Conservation (phyloP, 2,888 invertebrate genomes). For the Nomada goodeniana region DNA sequence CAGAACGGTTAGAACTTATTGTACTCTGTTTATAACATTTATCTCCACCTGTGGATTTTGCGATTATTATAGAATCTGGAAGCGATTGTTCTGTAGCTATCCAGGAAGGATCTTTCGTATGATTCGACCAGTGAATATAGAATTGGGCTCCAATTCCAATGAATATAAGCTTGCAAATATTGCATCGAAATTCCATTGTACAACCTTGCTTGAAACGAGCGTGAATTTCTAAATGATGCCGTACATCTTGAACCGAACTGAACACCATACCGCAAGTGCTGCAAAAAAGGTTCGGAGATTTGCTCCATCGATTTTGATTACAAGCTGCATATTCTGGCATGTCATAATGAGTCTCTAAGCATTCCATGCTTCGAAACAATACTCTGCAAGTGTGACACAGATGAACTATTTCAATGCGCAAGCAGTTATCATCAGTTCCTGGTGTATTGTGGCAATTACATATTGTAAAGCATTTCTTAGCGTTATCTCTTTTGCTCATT, state of each 20-base stretch:
- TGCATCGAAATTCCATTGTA: conserved; percentile 72
- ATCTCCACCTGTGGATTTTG: neutral
- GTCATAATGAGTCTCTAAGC: conserved; percentile 77
- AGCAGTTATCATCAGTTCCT: conserved; percentile 42
- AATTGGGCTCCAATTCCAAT: conserved; percentile 76
- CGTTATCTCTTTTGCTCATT: neutral
- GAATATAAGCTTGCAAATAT: conserved; percentile 80
- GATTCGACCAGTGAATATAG: conserved; percentile 77
- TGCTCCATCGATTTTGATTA: conserved; percentile 61
- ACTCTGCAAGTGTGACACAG: conserved; percentile 75
- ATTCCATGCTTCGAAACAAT: conserved; percentile 76
- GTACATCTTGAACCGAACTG: conserved; percentile 71
- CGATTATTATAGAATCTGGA: conserved; percentile 70
- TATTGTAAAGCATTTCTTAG: conserved; percentile 52
- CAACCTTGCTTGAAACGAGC: conserved; percentile 33
- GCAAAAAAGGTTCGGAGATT: conserved; percentile 76
- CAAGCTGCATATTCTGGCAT: conserved; percentile 51
- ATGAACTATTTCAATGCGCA: conserved; percentile 79
- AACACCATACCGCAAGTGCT: conserved; percentile 71
- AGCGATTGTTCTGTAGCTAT: conserved; percentile 77
- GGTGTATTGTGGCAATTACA: conserved; percentile 76
- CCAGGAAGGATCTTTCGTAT: conserved; percentile 74
- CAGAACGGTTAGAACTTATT: neutral
- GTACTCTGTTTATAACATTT: conserved; percentile 4
- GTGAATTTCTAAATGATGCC: conserved; percentile 75